phyloP scores from a whole-genome alignment of 2,888 invertebrate species.

The Copidosoma aretas region DNA sequence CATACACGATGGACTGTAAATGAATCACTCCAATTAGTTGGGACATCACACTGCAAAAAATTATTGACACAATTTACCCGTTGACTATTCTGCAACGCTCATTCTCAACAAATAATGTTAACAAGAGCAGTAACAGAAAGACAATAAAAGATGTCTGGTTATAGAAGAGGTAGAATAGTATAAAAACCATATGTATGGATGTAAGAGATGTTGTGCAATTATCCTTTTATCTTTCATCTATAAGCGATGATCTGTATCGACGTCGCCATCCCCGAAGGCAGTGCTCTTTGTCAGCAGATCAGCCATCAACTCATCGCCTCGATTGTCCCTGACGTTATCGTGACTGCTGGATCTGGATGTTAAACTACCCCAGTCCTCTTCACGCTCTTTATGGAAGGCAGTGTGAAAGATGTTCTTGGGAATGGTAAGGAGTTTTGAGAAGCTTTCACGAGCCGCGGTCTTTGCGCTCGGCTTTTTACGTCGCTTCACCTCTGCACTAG shows the following conservation, averaged over 20 bases:
- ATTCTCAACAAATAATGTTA: no score
- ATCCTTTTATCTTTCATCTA: no score
- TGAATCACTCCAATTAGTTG: no score
- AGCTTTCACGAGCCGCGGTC: slow-evolving; percentile 45
- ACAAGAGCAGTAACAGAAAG: no score
- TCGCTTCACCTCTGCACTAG: slow-evolving; percentile 42
- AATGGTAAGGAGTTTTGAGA: slow-evolving; percentile 55
- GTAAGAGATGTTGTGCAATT: no score
- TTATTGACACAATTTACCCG: slow-evolving; percentile 32
- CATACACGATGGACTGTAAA: no score
- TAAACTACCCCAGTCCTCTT: slow-evolving; percentile 42
- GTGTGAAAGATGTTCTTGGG: slow-evolving; percentile 57
- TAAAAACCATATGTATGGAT: no score
- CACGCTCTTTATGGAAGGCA: slow-evolving; percentile 55
- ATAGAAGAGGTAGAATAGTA: no score
- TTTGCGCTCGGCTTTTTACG: slow-evolving; percentile 43
- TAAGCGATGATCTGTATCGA: no score
- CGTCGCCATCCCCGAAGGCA: no score
- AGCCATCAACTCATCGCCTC: slow-evolving; percentile 22
- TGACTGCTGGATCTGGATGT: slow-evolving; percentile 51
- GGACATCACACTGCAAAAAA: slow-evolving; percentile 44
- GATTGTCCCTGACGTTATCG: slow-evolving; percentile 29
- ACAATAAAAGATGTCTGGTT: no score
- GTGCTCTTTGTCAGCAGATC: slow-evolving; percentile 1
- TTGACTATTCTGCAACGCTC: no score